These are phyloP conservation scores for Euplagia quadripunctaria DNA, from an alignment of 2,888 invertebrate genomes.

Conservation along the genomic window DNA sequence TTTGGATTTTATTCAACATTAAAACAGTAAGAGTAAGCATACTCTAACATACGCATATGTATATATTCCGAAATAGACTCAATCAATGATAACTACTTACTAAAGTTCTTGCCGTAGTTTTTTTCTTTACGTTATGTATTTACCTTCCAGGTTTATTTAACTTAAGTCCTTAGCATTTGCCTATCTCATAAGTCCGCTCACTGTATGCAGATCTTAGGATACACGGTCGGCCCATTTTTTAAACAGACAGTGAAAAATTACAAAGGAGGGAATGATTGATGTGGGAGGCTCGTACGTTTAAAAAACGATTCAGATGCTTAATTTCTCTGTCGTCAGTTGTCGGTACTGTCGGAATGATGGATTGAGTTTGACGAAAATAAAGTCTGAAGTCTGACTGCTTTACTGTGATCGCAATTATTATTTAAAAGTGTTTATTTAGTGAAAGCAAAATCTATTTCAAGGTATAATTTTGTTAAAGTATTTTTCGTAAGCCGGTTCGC, in stretches of 20 bases:
- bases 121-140: too few relatives aligned
- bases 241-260: constrained; percentile 81
- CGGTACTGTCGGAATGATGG: constrained; percentile 69
- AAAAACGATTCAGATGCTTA: constrained; percentile 81
- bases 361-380: constrained; percentile 61
- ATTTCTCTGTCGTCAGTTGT: constrained; percentile 81
- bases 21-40: too few relatives aligned
- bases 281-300: constrained; percentile 71
- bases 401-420: not conserved
- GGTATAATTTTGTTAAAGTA: too few relatives aligned
- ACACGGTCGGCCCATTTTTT: constrained; percentile 47
- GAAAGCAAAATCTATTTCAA: not conserved
- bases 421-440: not conserved
- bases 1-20: too few relatives aligned
- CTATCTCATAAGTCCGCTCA: constrained; percentile 21
- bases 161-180: constrained; percentile 8
- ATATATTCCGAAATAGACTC: too few relatives aligned
- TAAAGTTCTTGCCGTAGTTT: not conserved
- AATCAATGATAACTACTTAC: not conserved
- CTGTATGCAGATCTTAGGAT: constrained; percentile 45
- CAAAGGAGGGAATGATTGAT: constrained; percentile 78
- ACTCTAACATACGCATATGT: too few relatives aligned
- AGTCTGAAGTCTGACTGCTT: constrained; percentile 31
- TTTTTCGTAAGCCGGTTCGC: too few relatives aligned
- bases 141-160: constrained; percentile 11